Evolutionary conservation across 2,797 vertebrate genomes (phyloP), one percentile per base, ranked within the genome.

Genomic region (Pampus argenteus): DNA sequence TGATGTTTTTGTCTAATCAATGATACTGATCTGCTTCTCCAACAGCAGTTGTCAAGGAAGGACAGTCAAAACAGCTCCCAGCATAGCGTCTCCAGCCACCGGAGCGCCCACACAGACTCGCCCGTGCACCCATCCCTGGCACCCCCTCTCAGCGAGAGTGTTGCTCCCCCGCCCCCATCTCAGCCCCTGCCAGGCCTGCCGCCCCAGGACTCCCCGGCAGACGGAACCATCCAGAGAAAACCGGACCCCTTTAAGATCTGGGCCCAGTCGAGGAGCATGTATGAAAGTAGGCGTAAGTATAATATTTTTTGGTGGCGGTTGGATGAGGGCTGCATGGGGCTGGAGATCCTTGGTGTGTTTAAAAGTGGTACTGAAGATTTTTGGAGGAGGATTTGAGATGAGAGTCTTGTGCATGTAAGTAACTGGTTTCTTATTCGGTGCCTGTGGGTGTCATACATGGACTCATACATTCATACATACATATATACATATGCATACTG

Each of bases 251-350:
- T 99, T 95, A 98, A 98, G 95, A 99, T 99, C 95, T 99, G 98
- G 98, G 97, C 98, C 87, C 97, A 99, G 95, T 99, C 98, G 91
- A 98, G 98, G 97, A 99, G 97, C 96, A 99, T 99, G 98, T 99
- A 99, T 97, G 98, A 99, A 96, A 99, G 96, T 96, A 97, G 98
- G 97, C 97, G 98, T 99, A 95, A 99, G 98, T 99, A 98, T 91
- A 86, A 85, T 66, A 14, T 57, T 89, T 92, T 93, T 86, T 87
- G 92, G 92, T 94, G 91, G 91, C 66, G 68, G 89, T 86, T 84
- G 75, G 79, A 75, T 71, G 73, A 79, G 87, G 82, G 81, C 80
- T 79, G 84, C 89, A 81, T 89, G 90, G 68, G 77, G 72, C 63
- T 55, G 71, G 57, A 74, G 79, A 72, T 60, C 31, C 44, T 49